Evolutionary conservation across 1,140 invertebrate species (phyloP).

Genomic region (Drosophila sproati): DNA sequence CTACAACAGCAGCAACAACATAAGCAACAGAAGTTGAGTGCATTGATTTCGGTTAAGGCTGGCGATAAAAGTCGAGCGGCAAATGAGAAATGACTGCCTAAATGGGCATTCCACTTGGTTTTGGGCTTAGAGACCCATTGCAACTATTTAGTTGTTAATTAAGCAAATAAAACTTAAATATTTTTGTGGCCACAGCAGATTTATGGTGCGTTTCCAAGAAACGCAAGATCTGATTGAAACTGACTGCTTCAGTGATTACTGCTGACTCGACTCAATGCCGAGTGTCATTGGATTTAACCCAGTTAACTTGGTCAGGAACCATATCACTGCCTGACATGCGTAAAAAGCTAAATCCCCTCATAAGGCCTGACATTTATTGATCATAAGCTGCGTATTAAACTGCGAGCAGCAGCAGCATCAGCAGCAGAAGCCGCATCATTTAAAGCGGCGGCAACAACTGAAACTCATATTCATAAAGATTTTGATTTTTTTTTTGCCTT

Average conservation of each 20-base stretch:
- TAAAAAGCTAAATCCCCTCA: slow-evolving; percentile 40
- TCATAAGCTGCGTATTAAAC: slow-evolving; percentile 80
- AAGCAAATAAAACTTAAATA: slow-evolving; percentile 73
- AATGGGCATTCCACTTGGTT: slow-evolving; percentile 40
- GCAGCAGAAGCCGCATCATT: background rate
- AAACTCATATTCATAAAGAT: slow-evolving; percentile 62
- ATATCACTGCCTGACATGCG: slow-evolving; percentile 13
- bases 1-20: background rate
- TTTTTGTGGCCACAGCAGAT: slow-evolving; percentile 43
- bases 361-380: slow-evolving; percentile 78
- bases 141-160: slow-evolving; percentile 82
- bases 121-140: slow-evolving; percentile 12
- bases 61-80: slow-evolving; percentile 73
- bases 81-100: slow-evolving; percentile 55
- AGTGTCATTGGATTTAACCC: slow-evolving; percentile 55
- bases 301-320: slow-evolving; percentile 47
- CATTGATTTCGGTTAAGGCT: slow-evolving; percentile 70
- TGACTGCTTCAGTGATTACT: slow-evolving; percentile 8
- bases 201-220: slow-evolving; percentile 62
- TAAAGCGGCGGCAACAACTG: slow-evolving; percentile 16
- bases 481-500: slow-evolving; percentile 13
- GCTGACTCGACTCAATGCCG: background rate
- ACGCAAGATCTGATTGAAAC: slow-evolving; percentile 17
- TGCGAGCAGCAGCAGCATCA: slow-evolving; percentile 30
- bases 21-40: slow-evolving; percentile 39